Evolutionary conservation across 2,888 invertebrate genomes (phyloP), one percentile per base, ranked within the genome.

Genomic region (Diarsia rubi): DNA sequence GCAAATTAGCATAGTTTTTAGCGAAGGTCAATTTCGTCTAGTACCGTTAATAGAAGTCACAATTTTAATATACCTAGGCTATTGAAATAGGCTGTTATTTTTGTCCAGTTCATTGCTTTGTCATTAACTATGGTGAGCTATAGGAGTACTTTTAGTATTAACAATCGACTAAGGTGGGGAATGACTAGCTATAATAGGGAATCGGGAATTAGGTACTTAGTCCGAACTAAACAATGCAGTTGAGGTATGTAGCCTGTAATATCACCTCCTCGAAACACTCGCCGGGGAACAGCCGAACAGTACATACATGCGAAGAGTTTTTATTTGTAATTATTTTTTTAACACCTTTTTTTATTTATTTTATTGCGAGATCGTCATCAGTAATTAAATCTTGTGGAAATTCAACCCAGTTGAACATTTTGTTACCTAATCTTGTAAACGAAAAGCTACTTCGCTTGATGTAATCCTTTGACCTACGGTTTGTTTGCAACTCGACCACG

Each of bases 21-120:
- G 85, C 78, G 63, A 87, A 89, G 90, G 92, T 93, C 93, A 93
- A 93, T 93, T 93, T 90, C 81, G 81, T 88, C 88, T 92, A 88
- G 86, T 82, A 88, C 86, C 82, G 84, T 81, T 78, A 69, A 90
- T 90, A 91, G 88, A 89, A 89, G 89, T 91, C 92, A 91, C 92
- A 91, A 92, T 89, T 90, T 83, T 86, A 87, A 87, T 82, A 88
- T 75, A 78, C 69, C 60, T 92, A 92, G 91, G 88, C 84, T 84
- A 85, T 86, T 83, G 75, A 86, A 87, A 86, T 91, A 92, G 91
- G 89, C 89, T 86, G 88, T 90, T 86, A 83, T 79, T 86, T 88
- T 89, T 90, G 88, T 92, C 90, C 90, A 91, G 88, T 89, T 86
- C 86, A 88, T 91, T 90, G 91, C 91, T 93, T 91, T 86, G 63